phyloP scores from a whole-genome alignment of 2,797 vertebrate genomes.

The Neostethus bicornis region DNA sequence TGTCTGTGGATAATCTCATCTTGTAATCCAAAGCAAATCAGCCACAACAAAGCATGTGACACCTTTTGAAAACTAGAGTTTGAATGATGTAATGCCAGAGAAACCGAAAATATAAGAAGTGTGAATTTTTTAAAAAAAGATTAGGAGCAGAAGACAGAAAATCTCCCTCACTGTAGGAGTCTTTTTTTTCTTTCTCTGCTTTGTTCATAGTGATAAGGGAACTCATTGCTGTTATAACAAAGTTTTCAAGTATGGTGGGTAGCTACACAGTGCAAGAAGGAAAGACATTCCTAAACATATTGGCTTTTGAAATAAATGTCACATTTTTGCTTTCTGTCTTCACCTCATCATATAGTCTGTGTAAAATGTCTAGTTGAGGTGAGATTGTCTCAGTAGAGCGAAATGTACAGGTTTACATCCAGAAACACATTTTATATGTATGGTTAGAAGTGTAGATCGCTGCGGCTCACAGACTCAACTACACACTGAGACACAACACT shows the following conservation, averaged over 20 bases:
- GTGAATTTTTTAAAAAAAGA: neutral
- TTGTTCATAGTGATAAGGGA: slow-evolving; percentile 2
- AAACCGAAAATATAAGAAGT: neutral
- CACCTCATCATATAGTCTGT: neutral
- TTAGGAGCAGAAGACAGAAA: slow-evolving; percentile 2
- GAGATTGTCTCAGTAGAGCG: neutral
- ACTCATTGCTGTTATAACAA: neutral
- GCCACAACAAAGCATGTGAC: slow-evolving; percentile 31
- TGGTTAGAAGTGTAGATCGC: neutral
- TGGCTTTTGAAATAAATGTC: neutral
- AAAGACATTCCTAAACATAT: neutral
- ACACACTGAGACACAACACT: neutral
- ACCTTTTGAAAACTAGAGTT: slow-evolving; percentile 2
- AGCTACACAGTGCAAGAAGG: neutral
- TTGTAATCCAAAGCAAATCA: slow-evolving; percentile 56
- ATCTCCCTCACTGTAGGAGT: slow-evolving; percentile 1
- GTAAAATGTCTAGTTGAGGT: slow-evolving; percentile 40
- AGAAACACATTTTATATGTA: slow-evolving; percentile 5
- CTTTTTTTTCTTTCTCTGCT: slow-evolving; percentile 17
- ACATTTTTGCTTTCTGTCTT: neutral
- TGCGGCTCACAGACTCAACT: slow-evolving; percentile 1
- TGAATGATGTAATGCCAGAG: neutral
- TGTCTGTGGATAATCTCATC: slow-evolving; percentile 39
- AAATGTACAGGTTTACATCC: neutral
- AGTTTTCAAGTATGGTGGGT: neutral